These are phyloP conservation scores for Amiota mariae DNA, from an alignment of 2,888 invertebrate genomes.

Conservation along the genomic window DNA sequence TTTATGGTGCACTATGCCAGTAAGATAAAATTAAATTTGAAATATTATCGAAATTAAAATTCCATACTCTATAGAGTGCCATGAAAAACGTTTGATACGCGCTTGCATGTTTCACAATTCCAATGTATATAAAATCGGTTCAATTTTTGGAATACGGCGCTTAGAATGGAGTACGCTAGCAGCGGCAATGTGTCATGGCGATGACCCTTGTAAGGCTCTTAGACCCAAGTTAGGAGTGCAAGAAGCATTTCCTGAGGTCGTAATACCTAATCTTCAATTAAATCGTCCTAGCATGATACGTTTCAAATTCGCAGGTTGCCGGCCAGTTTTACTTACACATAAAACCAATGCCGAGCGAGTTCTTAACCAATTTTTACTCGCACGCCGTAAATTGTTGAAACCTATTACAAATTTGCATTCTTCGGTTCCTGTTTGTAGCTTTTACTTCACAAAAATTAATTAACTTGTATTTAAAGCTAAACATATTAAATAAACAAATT, in stretches of 20 bases:
- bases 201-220: slow-evolving; percentile 67
- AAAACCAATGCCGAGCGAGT: slow-evolving; percentile 44
- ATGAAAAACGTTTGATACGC: slow-evolving; percentile 58
- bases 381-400: slow-evolving; percentile 69
- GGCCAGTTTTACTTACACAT: slow-evolving; percentile 66
- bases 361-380: slow-evolving; percentile 50
- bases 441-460: slow-evolving; percentile 51
- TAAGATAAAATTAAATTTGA: slow-evolving; percentile 43
- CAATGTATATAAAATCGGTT: slow-evolving; percentile 61
- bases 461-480: slow-evolving; percentile 15
- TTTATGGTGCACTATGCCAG: slow-evolving; percentile 69
- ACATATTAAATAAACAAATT: not conserved
- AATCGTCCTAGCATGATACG: slow-evolving; percentile 68
- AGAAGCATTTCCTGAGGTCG: slow-evolving; percentile 62
- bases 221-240: slow-evolving; percentile 56
- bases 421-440: slow-evolving; percentile 59
- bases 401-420: slow-evolving; percentile 66
- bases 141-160: slow-evolving; percentile 65
- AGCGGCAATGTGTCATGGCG: slow-evolving; percentile 66
- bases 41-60: not conserved
- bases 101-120: slow-evolving; percentile 52
- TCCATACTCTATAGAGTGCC: slow-evolving; percentile 50
- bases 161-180: slow-evolving; percentile 67
- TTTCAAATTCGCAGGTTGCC: slow-evolving; percentile 71
- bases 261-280: slow-evolving; percentile 58